phyloP scores from a whole-genome alignment of 2,888 invertebrate species.

The Agriopis marginaria region DNA sequence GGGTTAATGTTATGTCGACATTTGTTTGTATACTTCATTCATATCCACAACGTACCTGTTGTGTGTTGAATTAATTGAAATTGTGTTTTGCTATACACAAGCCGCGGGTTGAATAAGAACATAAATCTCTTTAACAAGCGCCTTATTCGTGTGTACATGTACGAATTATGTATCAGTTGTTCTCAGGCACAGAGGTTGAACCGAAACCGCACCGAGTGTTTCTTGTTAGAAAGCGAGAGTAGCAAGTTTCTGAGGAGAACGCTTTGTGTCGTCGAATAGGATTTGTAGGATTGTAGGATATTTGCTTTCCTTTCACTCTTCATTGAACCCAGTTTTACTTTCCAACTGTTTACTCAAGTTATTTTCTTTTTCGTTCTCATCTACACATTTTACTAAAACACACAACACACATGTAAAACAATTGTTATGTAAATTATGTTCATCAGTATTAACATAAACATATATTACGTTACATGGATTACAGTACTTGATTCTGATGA shows the following conservation, averaged over 20 bases:
- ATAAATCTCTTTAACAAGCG: slow-evolving; percentile 17
- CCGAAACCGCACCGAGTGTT: slow-evolving; percentile 67
- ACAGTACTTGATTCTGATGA: slow-evolving; percentile 52
- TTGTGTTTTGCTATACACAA: slow-evolving; percentile 7
- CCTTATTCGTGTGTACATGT: slow-evolving; percentile 36
- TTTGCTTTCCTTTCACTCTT: slow-evolving; percentile 37
- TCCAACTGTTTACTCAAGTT: slow-evolving; percentile 26
- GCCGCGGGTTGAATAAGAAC: slow-evolving; percentile 16
- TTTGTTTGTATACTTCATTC: slow-evolving; percentile 60
- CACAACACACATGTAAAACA: slow-evolving; percentile 53
- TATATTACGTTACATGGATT: slow-evolving; percentile 54
- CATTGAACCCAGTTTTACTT: slow-evolving; percentile 26
- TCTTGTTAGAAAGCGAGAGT: slow-evolving; percentile 81
- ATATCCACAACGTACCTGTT: slow-evolving; percentile 37
- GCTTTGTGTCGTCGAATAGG: slow-evolving; percentile 63
- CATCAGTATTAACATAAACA: slow-evolving; percentile 57
- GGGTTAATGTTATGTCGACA: slow-evolving; percentile 67
- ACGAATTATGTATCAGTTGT: slow-evolving; percentile 62
- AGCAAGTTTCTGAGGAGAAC: slow-evolving; percentile 70
- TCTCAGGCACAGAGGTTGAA: slow-evolving; percentile 22
- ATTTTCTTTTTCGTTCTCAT: slow-evolving; percentile 25
- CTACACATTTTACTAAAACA: slow-evolving; percentile 28
- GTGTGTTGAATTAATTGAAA: slow-evolving; percentile 17
- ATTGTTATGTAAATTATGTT: slow-evolving; percentile 54
- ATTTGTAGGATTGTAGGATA: slow-evolving; percentile 34